A percentile compares a stretch with the other conserved stretches of the same genome.
Evolutionary conservation across 64 coral and sea anemone genomes (phyloP).

Genomic region (Montipora efflorescens): DNA sequence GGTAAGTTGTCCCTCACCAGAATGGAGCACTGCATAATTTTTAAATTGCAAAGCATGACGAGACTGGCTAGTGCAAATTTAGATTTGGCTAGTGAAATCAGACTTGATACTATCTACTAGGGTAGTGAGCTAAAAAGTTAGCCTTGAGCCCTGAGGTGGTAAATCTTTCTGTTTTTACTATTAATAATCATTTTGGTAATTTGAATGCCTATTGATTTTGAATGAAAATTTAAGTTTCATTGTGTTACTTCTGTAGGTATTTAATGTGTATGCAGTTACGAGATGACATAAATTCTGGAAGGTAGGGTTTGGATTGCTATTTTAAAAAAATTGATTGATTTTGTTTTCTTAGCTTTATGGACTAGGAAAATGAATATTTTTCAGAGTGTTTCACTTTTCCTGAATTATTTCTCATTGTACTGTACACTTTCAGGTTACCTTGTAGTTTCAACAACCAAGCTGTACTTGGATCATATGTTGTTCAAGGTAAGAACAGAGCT

Average conservation of each 20-base stretch:
- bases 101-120: too few relatives aligned
- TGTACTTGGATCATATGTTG: constrained; percentile 88
- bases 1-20: constrained; percentile 43
- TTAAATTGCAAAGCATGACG: too few relatives aligned
- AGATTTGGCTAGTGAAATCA: too few relatives aligned
- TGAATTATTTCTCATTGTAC: too few relatives aligned
- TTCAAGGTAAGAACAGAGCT: constrained; percentile 65
- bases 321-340: neutral
- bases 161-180: too few relatives aligned
- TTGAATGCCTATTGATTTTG: neutral
- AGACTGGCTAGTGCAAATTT: too few relatives aligned
- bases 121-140: too few relatives aligned
- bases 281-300: constrained; percentile 95
- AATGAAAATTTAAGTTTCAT: too few relatives aligned
- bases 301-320: constrained; percentile 48
- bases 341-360: neutral
- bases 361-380: neutral
- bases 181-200: too few relatives aligned
- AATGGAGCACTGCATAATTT: too few relatives aligned
- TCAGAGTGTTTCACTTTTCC: neutral
- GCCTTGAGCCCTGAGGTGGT: too few relatives aligned
- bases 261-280: constrained; percentile 90
- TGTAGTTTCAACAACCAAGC: constrained; percentile 93
- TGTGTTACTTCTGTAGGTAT: constrained; percentile 62
- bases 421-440: constrained; percentile 45